Evolutionary conservation across 2,888 invertebrate genomes (phyloP), one percentile per base, ranked within the genome.

Genomic region (Noctua janthina): DNA sequence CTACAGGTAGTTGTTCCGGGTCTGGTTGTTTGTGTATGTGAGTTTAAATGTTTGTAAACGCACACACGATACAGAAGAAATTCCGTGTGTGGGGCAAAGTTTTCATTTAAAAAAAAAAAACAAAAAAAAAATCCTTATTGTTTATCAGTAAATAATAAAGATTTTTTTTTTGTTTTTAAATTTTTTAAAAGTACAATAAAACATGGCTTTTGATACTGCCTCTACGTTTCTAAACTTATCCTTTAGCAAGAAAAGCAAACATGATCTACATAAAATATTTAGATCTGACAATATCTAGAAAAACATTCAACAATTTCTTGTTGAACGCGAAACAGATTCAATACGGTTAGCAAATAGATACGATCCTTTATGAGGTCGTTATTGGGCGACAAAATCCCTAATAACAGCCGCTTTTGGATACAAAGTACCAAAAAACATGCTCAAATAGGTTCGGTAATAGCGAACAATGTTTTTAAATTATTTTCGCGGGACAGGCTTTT

Each of bases 401-500:
- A 86, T 74, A 86, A 56, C 17, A 64, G 51, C 23, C 51, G 29
- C 56, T 66, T 74, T 68, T 74, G 73, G 59, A 74, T 74, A 74
- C 70, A 82, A 86, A 74, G 67, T 86, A 46, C 43, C 78, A 29
- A 59, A 66, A 77, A 84, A 74, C 56, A 82, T 68, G 54, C 54
- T 62, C 70, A 66, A 81, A 85, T 85, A 74, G 59, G 71, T 35
- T 39, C 35, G 39, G 20, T 77, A 85, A 81, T 74, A 59, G 23
- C 70, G 6, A 54, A 64, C 15, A 82, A 78, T 86, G 71, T 84
- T 84, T 84, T 82, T 74, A 74, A 86, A 86, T 82, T 78, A 78
- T 86, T 74, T 78, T 78, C 35, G 51, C 20, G 51, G 13, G 2
- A 43, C 54, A n/a, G 29, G 71, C 68, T 74, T 77, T 78, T n/a